Evolutionary conservation across 2,888 invertebrate genomes (phyloP), one percentile per base, ranked within the genome.

Genomic region (Chymomyza procnemis): DNA sequence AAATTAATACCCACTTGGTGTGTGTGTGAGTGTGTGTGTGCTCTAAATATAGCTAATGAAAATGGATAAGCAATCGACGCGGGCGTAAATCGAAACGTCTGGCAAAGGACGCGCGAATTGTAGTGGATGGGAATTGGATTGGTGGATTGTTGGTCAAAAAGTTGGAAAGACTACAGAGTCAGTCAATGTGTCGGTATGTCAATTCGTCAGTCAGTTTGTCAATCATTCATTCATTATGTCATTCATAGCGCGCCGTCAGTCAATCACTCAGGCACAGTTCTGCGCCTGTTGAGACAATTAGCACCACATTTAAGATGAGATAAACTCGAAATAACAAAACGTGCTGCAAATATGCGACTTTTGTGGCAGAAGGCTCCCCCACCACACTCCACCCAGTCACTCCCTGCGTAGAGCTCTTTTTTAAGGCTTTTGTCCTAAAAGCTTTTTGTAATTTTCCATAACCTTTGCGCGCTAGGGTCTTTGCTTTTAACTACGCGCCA

Each of bases 381-480:
- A 3, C 1, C 34, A 0, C 34, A 3, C 34, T 12, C 1, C 34
- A 4, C 34, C 12, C 9, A 12, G 6, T 41, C 34, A 3, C 12
- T 9, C 34, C 12, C 34, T 41, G 3, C 12, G 12, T 9, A 9
- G 34, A 12, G 34, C 12, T 41, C 34, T 41, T 41, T 41, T 34
- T 41, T 41, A 12, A 12, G 34, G 12, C 34, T 19, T 59, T 54
- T 59, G 19, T 34, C 67, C 76, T 85, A 81, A 81, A 85, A 82
- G 80, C 83, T 80, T 85, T 81, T 81, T 73, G 74, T 85, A 85
- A 85, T 81, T 81, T 76, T 63, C 69, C 69, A 78, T 75, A 54
- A 54, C 21, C 19, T 21, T 54, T 54, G 21, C 19, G 8, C 54
- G n/a, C n/a, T n/a, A 54, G 9, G 18, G 54, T 54, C 54, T 21